Conservation (phyloP, 1,140 invertebrate species). For the Pemphigus obesinymphae region DNA sequence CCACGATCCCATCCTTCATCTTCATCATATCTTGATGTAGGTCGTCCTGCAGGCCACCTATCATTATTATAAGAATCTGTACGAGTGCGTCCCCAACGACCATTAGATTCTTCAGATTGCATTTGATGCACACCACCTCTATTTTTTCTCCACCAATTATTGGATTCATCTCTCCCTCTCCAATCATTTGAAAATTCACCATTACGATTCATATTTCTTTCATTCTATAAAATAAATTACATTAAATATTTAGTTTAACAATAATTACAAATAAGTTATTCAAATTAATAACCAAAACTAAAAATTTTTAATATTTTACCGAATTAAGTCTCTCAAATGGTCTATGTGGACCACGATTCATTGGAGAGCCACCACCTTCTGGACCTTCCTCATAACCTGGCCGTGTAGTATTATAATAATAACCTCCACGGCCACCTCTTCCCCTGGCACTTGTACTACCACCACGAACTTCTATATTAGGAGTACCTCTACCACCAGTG, state of each 20-base stretch:
- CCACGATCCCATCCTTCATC: slow-evolving; percentile 38
- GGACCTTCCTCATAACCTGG: slow-evolving; percentile 43
- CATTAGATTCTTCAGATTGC: slow-evolving; percentile 31
- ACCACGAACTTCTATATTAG: slow-evolving; percentile 41
- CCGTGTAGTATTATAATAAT: slow-evolving; percentile 50
- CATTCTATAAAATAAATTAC: neutral
- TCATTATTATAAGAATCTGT: slow-evolving; percentile 37
- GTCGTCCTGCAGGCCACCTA: slow-evolving; percentile 22
- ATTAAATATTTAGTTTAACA: too few relatives aligned
- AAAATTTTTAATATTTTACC: neutral
- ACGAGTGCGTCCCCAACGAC: slow-evolving; percentile 33
- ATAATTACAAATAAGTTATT: too few relatives aligned
- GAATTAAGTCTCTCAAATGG: slow-evolving; percentile 34
- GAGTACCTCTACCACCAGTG: slow-evolving; percentile 42
- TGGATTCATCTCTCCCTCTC: slow-evolving; percentile 32
- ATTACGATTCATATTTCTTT: slow-evolving; percentile 33
- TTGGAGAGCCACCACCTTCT: slow-evolving; percentile 33
- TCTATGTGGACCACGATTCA: slow-evolving; percentile 30
- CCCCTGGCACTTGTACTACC: slow-evolving; percentile 51
- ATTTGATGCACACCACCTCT: slow-evolving; percentile 23
- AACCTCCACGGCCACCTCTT: slow-evolving; percentile 47
- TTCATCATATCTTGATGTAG: slow-evolving; percentile 28
- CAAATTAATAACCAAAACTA: neutral
- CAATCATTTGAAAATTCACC: slow-evolving; percentile 32
- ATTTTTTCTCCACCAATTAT: slow-evolving; percentile 39